Evolutionary conservation across 2,888 invertebrate species (phyloP).

Genomic region (Diarsia dahlii): DNA sequence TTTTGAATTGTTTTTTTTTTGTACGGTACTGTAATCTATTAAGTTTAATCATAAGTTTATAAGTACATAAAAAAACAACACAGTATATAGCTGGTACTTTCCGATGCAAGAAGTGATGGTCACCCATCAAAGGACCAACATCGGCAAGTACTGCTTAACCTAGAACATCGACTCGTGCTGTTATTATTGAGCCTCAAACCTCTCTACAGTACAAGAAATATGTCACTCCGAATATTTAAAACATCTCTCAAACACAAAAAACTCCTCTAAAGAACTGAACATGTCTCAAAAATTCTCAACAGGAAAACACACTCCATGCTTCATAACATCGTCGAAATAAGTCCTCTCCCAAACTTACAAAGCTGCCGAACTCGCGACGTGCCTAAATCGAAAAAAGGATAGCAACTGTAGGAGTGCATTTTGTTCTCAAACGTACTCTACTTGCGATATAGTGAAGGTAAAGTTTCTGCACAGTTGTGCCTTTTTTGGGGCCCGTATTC

Average conservation of each 20-base stretch:
- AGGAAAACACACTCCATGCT: slow-evolving; percentile 28
- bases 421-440: slow-evolving; percentile 55
- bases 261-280: background rate
- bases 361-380: slow-evolving; percentile 41
- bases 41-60: too few relatives aligned
- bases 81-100: too few relatives aligned
- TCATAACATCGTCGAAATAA: slow-evolving; percentile 24
- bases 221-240: background rate
- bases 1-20: too few relatives aligned
- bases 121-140: background rate
- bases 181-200: background rate
- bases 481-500: slow-evolving; percentile 42
- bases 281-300: slow-evolving; percentile 5
- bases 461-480: slow-evolving; percentile 52
- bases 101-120: background rate
- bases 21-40: too few relatives aligned
- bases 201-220: background rate
- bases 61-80: too few relatives aligned
- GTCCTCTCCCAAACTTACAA: slow-evolving; percentile 49
- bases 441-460: slow-evolving; percentile 59
- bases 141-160: background rate
- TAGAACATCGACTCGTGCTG: background rate
- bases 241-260: background rate
- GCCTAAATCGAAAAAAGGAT: slow-evolving; percentile 57
- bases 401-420: slow-evolving; percentile 55